phyloP scores from a whole-genome alignment of 2,888 invertebrate genomes.

The Tachina lurida region DNA sequence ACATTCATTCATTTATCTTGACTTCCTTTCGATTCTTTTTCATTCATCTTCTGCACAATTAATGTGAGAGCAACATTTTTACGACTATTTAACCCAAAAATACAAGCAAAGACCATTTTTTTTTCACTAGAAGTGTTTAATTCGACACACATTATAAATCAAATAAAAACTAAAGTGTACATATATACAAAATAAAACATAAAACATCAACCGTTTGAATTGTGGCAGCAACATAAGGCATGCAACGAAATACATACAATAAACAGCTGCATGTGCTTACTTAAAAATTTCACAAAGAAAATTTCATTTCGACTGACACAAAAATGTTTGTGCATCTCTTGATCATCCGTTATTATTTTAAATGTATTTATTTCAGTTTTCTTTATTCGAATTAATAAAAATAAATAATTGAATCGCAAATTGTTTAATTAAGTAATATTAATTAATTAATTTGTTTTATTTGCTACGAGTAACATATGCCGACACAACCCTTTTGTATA shows the following conservation, averaged over 20 bases:
- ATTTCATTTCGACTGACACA: neutral
- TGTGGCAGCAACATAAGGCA: constrained; percentile 53
- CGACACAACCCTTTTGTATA: too few relatives aligned
- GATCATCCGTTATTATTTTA: neutral
- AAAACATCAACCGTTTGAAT: constrained; percentile 45
- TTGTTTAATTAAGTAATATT: too few relatives aligned
- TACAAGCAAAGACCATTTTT: constrained; percentile 11
- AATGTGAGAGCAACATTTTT: constrained; percentile 62
- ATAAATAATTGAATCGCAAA: neutral
- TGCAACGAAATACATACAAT: constrained; percentile 45
- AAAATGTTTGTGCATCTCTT: neutral
- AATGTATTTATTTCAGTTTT: constrained; percentile 4
- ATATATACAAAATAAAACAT: constrained; percentile 10
- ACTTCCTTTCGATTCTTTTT: constrained; percentile 9
- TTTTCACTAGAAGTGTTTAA: constrained; percentile 34
- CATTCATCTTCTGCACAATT: constrained; percentile 38
- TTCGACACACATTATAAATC: constrained; percentile 42
- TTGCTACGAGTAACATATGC: too few relatives aligned
- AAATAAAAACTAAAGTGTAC: constrained; percentile 21
- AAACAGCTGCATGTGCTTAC: constrained; percentile 27
- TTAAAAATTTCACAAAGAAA: constrained; percentile 3
- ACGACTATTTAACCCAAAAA: constrained; percentile 59
- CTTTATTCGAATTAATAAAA: neutral
- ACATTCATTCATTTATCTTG: constrained; percentile 21
- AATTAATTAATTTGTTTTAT: too few relatives aligned